Evolutionary conservation across 2,888 invertebrate species (phyloP), one percentile per base, ranked within the genome.

Genomic region (Germaria angustata): DNA sequence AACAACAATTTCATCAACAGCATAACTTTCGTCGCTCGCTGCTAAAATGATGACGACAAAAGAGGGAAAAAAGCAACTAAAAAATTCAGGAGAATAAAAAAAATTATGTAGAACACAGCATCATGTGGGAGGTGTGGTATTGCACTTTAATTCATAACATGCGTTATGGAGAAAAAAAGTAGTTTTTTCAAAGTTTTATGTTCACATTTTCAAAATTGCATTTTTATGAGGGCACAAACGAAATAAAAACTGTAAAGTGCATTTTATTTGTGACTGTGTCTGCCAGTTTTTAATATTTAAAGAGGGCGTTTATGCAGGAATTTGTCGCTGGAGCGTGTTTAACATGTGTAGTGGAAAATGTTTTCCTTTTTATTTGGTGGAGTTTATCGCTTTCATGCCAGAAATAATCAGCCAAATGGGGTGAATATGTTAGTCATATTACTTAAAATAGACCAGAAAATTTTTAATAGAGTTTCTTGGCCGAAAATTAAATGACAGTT

Each of bases 101-200:
- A 46, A 61, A 55, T 17, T 63, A 63, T 78, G 20, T 63, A 20
- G 71, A 53, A 7, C 69, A 69, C 36, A 28, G 61, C n/a, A 22
- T 39, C 28, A 57, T 71, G 65, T 55, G 36, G 72, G 20, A 68
- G 79, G 55, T 75, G 55, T 69, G 55, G 69, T 69, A 69, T 76
- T 66, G 65, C 71, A 81, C 57, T 76, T 69, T 77, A 66, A 77
- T 77, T 65, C 55, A 66, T 59, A 71, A 59, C 71, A 81, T 69
- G 68, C 61, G 61, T 69, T 68, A 59, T 59, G 39, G 36, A 59
- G 39, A 65, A 20, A 53, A 32, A 53, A 61, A 59, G 20, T 55
- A 20, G 8, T 36, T 66, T 44, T 49, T 76, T 59, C 39, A 20
- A 20, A 49, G 68, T 71, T 69, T 55, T 46, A 55, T 32, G 28